Conservation (phyloP, 1,140 invertebrate genomes). For the Colletes latitarsis region DNA sequence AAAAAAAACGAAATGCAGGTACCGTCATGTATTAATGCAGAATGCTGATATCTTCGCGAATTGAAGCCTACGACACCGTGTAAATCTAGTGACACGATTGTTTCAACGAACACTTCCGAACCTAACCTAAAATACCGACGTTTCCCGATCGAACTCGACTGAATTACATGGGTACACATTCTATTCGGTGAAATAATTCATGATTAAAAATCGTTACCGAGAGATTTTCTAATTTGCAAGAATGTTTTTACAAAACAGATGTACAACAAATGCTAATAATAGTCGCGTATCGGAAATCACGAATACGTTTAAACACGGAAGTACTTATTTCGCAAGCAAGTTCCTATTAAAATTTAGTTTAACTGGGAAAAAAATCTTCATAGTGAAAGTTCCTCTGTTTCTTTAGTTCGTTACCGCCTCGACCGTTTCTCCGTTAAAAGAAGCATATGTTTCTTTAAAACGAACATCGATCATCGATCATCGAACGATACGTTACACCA, state of each 20-base stretch:
- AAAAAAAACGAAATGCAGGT: not conserved
- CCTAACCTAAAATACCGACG: not conserved
- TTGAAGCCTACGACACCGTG: not conserved
- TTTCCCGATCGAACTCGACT: not conserved
- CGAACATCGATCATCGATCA: not conserved
- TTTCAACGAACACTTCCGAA: not conserved
- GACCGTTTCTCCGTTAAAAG: not conserved
- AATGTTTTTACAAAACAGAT: not conserved
- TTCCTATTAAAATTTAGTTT: slow-evolving; percentile 41
- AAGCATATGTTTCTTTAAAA: not conserved
- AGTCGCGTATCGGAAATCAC: not conserved
- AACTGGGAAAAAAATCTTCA: not conserved
- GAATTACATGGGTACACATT: not conserved
- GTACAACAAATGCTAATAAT: not conserved
- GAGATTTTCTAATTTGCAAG: too few relatives aligned
- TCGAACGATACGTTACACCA: not conserved
- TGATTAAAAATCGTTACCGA: not conserved
- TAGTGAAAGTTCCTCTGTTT: slow-evolving; percentile 2
- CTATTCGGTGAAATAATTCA: not conserved
- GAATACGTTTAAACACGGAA: not conserved
- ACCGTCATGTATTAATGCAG: not conserved
- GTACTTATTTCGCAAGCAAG: not conserved
- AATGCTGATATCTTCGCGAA: not conserved
- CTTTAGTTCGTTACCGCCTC: not conserved
- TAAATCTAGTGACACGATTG: slow-evolving; percentile 28